Evolutionary conservation across 2,888 invertebrate species (phyloP), one percentile per base, ranked within the genome.

Genomic region (Cylloceria caligata): DNA sequence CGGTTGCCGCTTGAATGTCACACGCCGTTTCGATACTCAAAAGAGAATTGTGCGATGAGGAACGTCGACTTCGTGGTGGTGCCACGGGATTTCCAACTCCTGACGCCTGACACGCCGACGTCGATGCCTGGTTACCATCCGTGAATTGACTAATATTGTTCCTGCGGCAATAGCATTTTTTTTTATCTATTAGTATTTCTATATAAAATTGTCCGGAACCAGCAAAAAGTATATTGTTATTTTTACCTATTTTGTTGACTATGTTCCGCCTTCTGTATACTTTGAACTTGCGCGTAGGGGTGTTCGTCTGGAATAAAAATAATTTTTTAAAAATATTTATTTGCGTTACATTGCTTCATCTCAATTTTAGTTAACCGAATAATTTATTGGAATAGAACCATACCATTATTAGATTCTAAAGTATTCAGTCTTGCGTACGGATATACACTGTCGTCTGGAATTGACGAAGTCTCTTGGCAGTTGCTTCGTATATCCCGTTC

Each of bases 1-100:
- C 97, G 64, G 96, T 96, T 7, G 97, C 97, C n/a, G 97, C 97
- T 34, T 96, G 96, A 91, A 97, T 97, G 72, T 84, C 84, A 30
- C 75, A 42, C 7, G 80, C 64, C 16, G 84, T 67, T 6, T 86
- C 86, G 24, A 73, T 74, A 7, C 71, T 91, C 67, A 92, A 84
- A 34, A 93, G 90, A 19, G 93, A 93, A 88, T 93, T 93, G 81
- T 94, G 93, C 11, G 93, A 93, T 1, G 94, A 94, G 3, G 94
- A 93, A 85, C 94, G 91, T 57, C 94, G 91, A 34, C 94, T 93
- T 88, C 94, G 90, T 49, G 94, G 93, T 3, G 94, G 94, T n/a
- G 94, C 93, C n/a, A 93, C 88, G 4, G 94, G 93, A 84, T 93
- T 93, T 39, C 87, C 89, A 11, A 11, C 36, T 19, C 81, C 83